Evolutionary conservation across 2,888 invertebrate genomes (phyloP), one percentile per base, ranked within the genome.

Genomic region (Carpatolechia fugitivella): DNA sequence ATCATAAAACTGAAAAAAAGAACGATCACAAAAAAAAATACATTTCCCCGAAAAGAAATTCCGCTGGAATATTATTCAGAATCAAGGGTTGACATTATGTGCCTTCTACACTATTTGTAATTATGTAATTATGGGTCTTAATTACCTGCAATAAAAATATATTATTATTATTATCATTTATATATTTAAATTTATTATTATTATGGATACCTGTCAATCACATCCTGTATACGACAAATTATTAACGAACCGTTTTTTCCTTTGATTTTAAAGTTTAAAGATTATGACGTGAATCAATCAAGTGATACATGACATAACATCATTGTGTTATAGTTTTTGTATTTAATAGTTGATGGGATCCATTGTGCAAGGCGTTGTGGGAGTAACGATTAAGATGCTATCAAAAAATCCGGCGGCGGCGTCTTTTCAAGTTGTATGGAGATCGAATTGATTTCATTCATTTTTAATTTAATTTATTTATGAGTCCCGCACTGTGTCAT

Each of bases 251-350:
- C 54, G 14, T 54, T 58, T 60, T 63, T 61, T 64, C 14, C 60
- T 20, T 36, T 33, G 44, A 33, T 51, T 50, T 33, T 55, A 63
- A 67, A 64, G 67, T 71, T 67, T 62, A 68, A 70, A 59, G 57
- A 64, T 64, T 69, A 74, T 74, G 79, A 74, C 75, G 76, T 68
- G 74, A 74, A 84, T 83, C 78, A 85, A 84, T 85, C 80, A 83
- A 76, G 70, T 60, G 61, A 69, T 62, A 72, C 70, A 76, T 86
- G 85, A 86, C 85, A 85, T 85, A 85, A 87, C 80, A 81, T 77
- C 67, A 82, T 81, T 78, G 80, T 78, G 60, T 70, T 70, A 68
- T 70, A 18, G 73, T 74, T 80, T 81, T 78, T 76, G 65, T 60
- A 63, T 69, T 75, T 74, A 81, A 55, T 20, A 57, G 71, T 61